Evolutionary conservation across 1,140 invertebrate genomes (phyloP), one percentile per base, ranked within the genome.

Genomic region (Atta cephalotes): DNA sequence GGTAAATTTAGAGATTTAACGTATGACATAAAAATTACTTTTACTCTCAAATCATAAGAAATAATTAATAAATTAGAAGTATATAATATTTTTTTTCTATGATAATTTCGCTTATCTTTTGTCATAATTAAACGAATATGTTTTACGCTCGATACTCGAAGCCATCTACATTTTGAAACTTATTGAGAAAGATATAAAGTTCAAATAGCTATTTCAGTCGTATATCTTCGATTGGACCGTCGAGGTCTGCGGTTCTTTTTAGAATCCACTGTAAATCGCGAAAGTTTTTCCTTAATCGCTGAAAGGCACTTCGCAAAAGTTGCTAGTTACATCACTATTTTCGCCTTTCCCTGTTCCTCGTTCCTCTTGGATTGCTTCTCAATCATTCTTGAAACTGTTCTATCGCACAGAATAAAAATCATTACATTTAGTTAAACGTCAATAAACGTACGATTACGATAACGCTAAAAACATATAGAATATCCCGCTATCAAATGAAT

Each of bases 261-360:
- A 79, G 79, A 90, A 90, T 90, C 86, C 88, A 90, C 89, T 90
- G 88, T 90, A 89, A 90, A 90, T 90, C 89, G 89, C 80, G 56
- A 90, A 90, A 90, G 88, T 90, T 90, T 90, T 53, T 28, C 78
- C 88, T 88, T 90, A 90, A 90, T 90, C 89, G 89, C 45, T 88
- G 89, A 90, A 90, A 90, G 80, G 88, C 86, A 90, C 88, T 90
- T 90, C 56, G 78, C 62, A 66, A 85, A 90, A 90, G 74, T 90
- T 90, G 71, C 86, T 25, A 56, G 68, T 88, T 87, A 85, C 78
- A 45, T 84, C 66, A 25, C 45, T 58, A 77, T 85, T 85, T 81
- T 81, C 49, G 12, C 39, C 28, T 35, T 12, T 35, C 6, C 10
- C 12, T 25, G 31, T 14, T 39, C 6, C 12, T 71, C 66, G 10